Base-by-base conservation (phyloP, 2,113 vertebrate species). In the Leptocoma aspasia region DNA sequence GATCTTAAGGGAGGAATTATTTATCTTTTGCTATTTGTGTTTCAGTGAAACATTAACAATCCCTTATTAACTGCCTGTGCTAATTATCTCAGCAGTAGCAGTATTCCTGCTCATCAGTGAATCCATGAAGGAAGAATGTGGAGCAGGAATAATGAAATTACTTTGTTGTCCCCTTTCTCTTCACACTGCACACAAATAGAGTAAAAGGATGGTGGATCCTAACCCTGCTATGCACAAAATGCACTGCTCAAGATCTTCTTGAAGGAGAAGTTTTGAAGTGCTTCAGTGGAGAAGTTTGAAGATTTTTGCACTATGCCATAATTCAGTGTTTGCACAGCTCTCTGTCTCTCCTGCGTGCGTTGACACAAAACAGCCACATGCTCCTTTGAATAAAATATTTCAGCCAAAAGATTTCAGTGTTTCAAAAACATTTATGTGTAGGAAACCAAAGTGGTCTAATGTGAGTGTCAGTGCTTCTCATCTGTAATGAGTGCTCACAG, bases 21-120 rank as follows among this genome's bases (percentile, higher is more conserved):
- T 94, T 94, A 83, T 95, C 76, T 90, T 95, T 75, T 78, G 30
- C 60, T 96, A 23, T 92, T 80, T 94, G 73, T 92, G 75, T 94
- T 95, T 86, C 60, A 64, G 56, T 56, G 80, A 75, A 94, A 96
- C 35, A 86, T 88, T 94, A 94, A 63, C 75, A 86, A 70, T 80
- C 79, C 95, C 85, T 64, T 83, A 66, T 86, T 94, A 95, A 92
- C 94, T 95, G 71, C 80, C 82, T 83, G 22, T 80, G 56, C 82
- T 92, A 90, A 94, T 96, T 86, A 83, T 59, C 76, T 96, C 64
- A 93, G 86, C 52, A 75, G 76, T 20, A 76, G 72, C 44, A 60
- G 33, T n/a, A 60, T 86, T 88, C 15, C 31, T 56, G 47, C 41
- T 90, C 41, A 49, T 82, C 54, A 49, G 41, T 69, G 63, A 61